Base-by-base conservation (phyloP, 2,888 invertebrate genomes). In the Tachina grossa region DNA sequence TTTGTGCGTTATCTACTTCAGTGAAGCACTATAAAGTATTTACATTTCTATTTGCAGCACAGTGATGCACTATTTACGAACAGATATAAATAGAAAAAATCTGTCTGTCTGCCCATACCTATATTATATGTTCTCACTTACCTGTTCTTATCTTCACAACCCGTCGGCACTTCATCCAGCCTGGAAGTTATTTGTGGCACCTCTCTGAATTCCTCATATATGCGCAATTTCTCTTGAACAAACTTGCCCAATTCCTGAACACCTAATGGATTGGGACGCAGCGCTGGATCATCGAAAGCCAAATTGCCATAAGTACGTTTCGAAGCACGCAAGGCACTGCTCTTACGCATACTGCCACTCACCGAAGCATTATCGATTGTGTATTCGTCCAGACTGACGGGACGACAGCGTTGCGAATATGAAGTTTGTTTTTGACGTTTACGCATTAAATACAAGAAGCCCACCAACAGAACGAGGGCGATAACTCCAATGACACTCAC, bases 281-380 rank as follows among this genome's bases (percentile, higher is more conserved):
- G 95, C 94, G 84, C 95, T 5, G 97, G 96, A 93, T 97, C 97
- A 91, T 97, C 97, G 91, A 97, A 98, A 1, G 97, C 97, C 2
- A 97, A 97, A 93, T 98, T 98, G 43, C 97, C 97, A 90, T 97
- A 98, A 72, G 97, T 97, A 83, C 97, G 93, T 91, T 97, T 97
- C 71, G 97, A 97, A 71, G 96, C 95, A 51, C 97, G 94, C 14
- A 95, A 93, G 80, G 95, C 95, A 83, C 95, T 95, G 49, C 95
- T 96, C 92, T 97, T 97, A 83, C 97, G 94, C 0, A 97, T 96
- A 89, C 95, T 95, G 89, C 95, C 96, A 90, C 95, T 95, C 8
- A 97, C 96, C 9, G 97, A 97, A 41, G 97, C 96, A 91, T 97
- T 97, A 93, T 97, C 98, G 91, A 98, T 93, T 89, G 97, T 97